Conservation (phyloP, 2,797 vertebrate species). For the Leptoclinus maculatus region DNA sequence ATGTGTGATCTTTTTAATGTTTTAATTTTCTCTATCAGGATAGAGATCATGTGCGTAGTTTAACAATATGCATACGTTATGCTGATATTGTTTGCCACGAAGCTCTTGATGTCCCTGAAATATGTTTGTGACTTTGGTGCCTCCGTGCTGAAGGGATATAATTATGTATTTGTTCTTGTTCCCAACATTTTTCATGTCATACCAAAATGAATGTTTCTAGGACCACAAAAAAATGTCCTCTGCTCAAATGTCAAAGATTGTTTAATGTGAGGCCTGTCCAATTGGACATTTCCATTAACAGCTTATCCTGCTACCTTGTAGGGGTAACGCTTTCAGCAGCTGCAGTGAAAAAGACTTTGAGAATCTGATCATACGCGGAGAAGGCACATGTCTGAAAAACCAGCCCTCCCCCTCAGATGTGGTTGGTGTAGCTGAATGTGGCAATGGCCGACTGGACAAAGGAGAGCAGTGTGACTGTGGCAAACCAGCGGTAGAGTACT, state of each 20-base stretch:
- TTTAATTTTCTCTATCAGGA: not conserved
- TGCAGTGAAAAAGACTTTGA: constrained; percentile 89
- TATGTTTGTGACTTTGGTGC: not conserved
- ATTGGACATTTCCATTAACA: constrained; percentile 1
- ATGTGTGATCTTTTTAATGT: not conserved
- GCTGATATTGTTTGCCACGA: not conserved
- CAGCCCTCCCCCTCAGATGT: constrained; percentile 77
- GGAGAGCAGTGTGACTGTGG: constrained; percentile 93
- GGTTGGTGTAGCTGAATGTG: constrained; percentile 83
- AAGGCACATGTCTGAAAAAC: constrained; percentile 89
- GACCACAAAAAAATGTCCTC: not conserved
- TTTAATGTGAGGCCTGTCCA: not conserved
- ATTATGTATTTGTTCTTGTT: not conserved
- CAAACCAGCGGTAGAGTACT: constrained; percentile 79
- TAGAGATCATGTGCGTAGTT: not conserved
- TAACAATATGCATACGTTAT: not conserved
- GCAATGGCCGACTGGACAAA: constrained; percentile 87
- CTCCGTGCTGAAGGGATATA: not conserved
- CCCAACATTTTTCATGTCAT: not conserved
- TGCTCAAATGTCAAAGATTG: not conserved
- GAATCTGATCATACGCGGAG: constrained; percentile 80
- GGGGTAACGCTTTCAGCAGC: constrained; percentile 85
- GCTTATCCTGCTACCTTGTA: constrained; percentile 54
- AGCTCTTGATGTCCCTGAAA: not conserved
- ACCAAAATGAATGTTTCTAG: not conserved